Percentiles rank a stretch among this genome's conserved stretches.
Conservation (phyloP, 2,113 vertebrate genomes). For the Spilogale gracilis region DNA sequence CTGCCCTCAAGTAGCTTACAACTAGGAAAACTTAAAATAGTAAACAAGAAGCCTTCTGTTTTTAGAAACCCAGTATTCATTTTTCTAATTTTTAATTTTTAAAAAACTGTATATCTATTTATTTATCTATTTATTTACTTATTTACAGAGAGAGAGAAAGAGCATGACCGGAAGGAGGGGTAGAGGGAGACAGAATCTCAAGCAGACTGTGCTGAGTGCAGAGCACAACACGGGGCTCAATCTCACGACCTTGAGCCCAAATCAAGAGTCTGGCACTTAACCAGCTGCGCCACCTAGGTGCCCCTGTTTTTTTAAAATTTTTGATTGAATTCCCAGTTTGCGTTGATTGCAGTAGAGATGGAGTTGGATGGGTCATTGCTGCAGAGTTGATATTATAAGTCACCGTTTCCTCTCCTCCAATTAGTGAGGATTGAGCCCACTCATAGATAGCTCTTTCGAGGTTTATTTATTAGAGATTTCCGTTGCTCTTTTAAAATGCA, state of each 20-base stretch:
- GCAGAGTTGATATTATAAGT: constrained; percentile 10
- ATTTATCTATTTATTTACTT: too few species aligned
- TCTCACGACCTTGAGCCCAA: too few species aligned
- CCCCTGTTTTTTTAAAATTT: not conserved
- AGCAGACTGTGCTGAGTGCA: too few species aligned
- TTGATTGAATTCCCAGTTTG: not conserved
- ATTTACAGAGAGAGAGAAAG: too few species aligned
- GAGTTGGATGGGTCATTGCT: not conserved
- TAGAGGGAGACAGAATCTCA: too few species aligned
- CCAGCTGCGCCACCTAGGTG: too few species aligned
- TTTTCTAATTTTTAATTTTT: not conserved
- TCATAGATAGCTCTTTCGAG: not conserved
- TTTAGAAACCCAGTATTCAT: not conserved
- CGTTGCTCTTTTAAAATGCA: not conserved
- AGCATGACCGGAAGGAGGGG: too few species aligned
- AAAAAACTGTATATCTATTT: too few species aligned
- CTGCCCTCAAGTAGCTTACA: not conserved
- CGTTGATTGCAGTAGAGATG: not conserved
- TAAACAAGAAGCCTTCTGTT: not conserved
- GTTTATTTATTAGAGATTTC: not conserved
- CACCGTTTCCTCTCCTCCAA: not conserved
- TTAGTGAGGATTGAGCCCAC: not conserved
- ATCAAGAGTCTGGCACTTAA: too few species aligned
- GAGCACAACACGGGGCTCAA: too few species aligned
- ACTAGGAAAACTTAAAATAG: constrained; percentile 32